phyloP scores from a whole-genome alignment of 92 coral and sea anemone species.

The Umimayanthus kanabou region DNA sequence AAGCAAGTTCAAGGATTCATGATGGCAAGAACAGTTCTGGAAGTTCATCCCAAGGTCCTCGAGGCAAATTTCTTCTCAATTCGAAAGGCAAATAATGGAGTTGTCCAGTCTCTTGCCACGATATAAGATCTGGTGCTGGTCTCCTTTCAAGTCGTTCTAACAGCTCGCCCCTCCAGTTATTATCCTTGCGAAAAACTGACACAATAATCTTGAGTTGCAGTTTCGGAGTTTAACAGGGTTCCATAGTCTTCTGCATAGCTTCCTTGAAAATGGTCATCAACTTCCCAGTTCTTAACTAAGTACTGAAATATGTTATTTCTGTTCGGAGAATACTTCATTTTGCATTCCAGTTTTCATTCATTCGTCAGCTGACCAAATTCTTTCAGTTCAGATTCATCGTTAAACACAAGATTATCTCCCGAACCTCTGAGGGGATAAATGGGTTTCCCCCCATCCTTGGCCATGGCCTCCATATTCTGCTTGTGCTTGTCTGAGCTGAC shows the following conservation, averaged over 20 bases:
- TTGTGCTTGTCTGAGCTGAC: neutral
- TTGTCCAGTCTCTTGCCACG: slow-evolving; percentile 35
- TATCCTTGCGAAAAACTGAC: slow-evolving; percentile 7
- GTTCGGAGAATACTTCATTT: neutral
- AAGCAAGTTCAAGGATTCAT: slow-evolving; percentile 40
- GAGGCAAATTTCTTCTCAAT: slow-evolving; percentile 8
- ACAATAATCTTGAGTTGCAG: neutral
- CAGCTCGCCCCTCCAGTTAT: neutral
- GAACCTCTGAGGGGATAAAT: slow-evolving; percentile 9
- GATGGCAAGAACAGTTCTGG: slow-evolving; percentile 52
- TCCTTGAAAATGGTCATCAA: slow-evolving; percentile 3
- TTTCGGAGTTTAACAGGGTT: neutral
- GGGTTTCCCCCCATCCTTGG: neutral
- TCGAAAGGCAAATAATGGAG: slow-evolving; percentile 40
- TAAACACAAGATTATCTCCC: neutral
- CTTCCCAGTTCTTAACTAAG: slow-evolving; percentile 12
- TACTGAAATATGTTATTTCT: neutral
- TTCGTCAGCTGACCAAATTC: neutral
- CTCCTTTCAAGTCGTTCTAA: slow-evolving; percentile 2
- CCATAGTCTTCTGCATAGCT: slow-evolving; percentile 11
- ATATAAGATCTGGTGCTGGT: neutral
- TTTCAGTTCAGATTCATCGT: neutral
- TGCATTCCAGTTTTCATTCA: slow-evolving; percentile 4
- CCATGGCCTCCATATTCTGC: slow-evolving; percentile 23
- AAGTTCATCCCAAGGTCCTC: slow-evolving; percentile 42